These are phyloP conservation scores for Drosophila micromelanica DNA, from an alignment of 1,140 invertebrate species.

Conservation along the genomic window DNA sequence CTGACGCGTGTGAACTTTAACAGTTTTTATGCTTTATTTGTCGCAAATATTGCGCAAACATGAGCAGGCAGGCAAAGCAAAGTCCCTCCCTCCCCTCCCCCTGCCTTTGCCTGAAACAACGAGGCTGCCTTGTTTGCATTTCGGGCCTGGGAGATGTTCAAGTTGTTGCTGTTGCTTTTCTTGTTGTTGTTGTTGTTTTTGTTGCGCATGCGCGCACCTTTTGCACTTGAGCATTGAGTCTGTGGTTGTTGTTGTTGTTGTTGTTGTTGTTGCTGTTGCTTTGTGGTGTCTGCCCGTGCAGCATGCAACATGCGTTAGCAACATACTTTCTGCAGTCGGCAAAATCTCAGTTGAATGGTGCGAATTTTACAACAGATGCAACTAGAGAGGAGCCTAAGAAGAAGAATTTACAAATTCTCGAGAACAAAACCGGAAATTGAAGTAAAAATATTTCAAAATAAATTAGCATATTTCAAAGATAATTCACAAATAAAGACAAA, in stretches of 20 bases:
- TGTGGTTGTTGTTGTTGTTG: conserved; percentile 19
- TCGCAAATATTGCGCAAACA: conserved; percentile 83
- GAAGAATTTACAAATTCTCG: background rate
- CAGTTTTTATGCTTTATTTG: conserved; percentile 84
- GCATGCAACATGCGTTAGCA: conserved; percentile 60
- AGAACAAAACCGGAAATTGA: background rate
- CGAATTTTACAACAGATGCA: conserved; percentile 17
- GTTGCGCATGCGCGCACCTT: conserved; percentile 77
- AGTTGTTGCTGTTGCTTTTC: conserved; percentile 40
- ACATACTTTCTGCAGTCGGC: conserved; percentile 49
- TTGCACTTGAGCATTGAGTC: conserved; percentile 70
- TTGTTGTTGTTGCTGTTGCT: conserved; percentile 23
- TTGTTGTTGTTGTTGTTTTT: conserved; percentile 43
- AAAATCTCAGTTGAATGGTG: conserved; percentile 41
- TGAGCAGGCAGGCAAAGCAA: conserved; percentile 27
- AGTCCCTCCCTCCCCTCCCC: background rate
- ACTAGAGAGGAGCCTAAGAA: conserved; percentile 3
- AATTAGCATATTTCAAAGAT: no score
- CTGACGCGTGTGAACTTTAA: conserved; percentile 81
- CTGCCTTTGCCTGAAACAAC: conserved; percentile 31
- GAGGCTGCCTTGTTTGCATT: conserved; percentile 63
- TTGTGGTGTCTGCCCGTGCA: conserved; percentile 18
- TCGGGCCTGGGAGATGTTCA: conserved; percentile 36
- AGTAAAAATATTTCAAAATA: background rate
- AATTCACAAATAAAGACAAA: no score